Base-by-base conservation (phyloP, 2,888 invertebrate genomes). In the Philonicus albiceps region DNA sequence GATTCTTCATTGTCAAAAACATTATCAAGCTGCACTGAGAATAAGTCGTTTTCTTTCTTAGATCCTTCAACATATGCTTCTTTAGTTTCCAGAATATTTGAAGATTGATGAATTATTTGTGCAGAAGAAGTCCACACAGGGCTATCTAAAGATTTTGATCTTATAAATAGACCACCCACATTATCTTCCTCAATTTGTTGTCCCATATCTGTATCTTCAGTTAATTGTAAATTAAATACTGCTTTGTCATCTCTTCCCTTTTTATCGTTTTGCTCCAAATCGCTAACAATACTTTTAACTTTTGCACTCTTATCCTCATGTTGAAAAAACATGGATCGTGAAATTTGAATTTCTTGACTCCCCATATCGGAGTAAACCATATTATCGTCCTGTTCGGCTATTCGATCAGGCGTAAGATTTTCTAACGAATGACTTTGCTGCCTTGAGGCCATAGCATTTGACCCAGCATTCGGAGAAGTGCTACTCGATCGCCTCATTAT, bases 301-400 rank as follows among this genome's bases (percentile, higher is more conserved):
- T 94, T 95, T 31, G 94, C 93, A 37, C 22, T 86, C 13, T 55
- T 78, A 19, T 73, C 72, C 22, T 64, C 34, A 87, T 55, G 87
- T 81, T 78, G 86, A 81, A 86, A 13, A 89, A 89, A 85, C 93
- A 93, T 88, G 92, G 97, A 97, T 89, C 97, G 97, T 75, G 97
- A 97, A 37, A 97, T 97, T 91, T 97, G 97, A 92, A 97, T 97
- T 89, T 96, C 95, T 89, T 96, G 95, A 53, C 97, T 97, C 91
- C 96, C 96, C 90, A 96, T 96, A 91, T 96, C 97, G 1, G 97
- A 96, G 94, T 97, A 95, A 88, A 97, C 93, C 91, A 96, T 95
- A 91, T 97, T 96, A 75, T 96, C 93, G n/a, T 95, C 94, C 90
- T 94, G 94, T 88, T 94, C 93, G 88, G 93, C 93, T 78, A 90